Conservation (phyloP, 2,113 vertebrate species). For the Odontesthes bonariensis region DNA sequence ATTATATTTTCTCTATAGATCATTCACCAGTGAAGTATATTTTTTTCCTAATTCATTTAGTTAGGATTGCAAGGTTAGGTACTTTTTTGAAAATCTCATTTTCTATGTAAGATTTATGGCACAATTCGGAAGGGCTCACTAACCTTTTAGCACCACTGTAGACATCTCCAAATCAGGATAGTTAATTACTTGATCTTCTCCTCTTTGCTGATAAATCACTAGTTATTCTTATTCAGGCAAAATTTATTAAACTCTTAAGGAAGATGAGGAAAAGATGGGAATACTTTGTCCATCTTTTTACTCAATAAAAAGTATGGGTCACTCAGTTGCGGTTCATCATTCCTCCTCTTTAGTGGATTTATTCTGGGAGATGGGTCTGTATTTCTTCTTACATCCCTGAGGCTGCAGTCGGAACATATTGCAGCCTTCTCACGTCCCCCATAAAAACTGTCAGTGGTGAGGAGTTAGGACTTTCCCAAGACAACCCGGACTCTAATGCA, state of each 20-base stretch:
- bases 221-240: conserved; percentile 3
- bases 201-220: neutral
- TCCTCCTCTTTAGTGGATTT: conserved; percentile 43
- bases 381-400: conserved; percentile 52
- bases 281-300: neutral
- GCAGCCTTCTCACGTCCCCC: conserved; percentile 50
- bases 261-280: neutral
- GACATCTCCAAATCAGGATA: neutral
- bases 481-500: conserved; percentile 68
- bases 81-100: neutral
- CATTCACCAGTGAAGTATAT: too few relatives aligned
- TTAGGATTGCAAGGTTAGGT: neutral
- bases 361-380: conserved; percentile 47
- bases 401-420: conserved; percentile 66
- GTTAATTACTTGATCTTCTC: neutral
- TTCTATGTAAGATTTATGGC: neutral
- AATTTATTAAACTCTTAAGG: conserved; percentile 8
- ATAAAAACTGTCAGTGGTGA: conserved; percentile 59
- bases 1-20: neutral
- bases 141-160: too few relatives aligned
- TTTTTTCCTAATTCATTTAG: too few relatives aligned
- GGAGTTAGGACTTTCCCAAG: conserved; percentile 66
- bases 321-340: conserved; percentile 26
- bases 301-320: conserved; percentile 32
- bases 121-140: neutral